Conservation (phyloP, 2,888 invertebrate genomes). For the Drosophila nr. fundita region DNA sequence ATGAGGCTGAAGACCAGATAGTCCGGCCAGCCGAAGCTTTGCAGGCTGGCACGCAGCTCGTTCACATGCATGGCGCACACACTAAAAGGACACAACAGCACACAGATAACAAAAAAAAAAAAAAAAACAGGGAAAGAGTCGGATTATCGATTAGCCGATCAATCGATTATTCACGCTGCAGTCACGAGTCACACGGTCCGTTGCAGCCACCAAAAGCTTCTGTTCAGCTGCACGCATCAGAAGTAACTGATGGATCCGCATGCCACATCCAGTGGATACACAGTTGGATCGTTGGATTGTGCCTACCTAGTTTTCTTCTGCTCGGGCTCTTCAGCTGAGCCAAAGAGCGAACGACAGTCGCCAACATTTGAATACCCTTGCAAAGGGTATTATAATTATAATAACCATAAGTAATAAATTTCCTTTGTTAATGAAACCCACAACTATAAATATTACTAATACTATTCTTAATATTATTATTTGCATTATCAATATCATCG, state of each 20-base stretch:
- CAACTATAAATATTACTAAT: background rate
- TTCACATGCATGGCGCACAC: conserved; percentile 79
- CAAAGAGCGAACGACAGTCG: conserved; percentile 7
- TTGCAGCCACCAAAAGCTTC: conserved; percentile 26
- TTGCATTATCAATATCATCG: background rate
- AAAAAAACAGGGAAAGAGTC: background rate
- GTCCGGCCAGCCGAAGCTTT: conserved; percentile 90
- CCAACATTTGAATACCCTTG: conserved; percentile 12
- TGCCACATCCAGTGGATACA: conserved; percentile 27
- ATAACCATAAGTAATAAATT: background rate
- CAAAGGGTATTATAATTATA: background rate
- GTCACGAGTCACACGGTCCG: conserved; percentile 6
- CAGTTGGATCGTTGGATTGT: conserved; percentile 6
- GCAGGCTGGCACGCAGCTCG: conserved; percentile 86
- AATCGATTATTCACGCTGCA: background rate
- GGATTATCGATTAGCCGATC: conserved; percentile 1
- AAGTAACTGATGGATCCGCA: conserved; percentile 55
- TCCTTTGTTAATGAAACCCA: background rate
- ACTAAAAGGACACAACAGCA: conserved; percentile 10
- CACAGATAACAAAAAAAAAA: conserved; percentile 7
- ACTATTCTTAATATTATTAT: background rate
- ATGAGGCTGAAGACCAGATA: conserved; percentile 92
- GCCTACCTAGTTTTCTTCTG: conserved; percentile 23
- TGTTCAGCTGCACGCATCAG: conserved; percentile 67
- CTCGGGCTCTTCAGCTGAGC: conserved; percentile 22